Conservation (phyloP, 2,888 invertebrate genomes). For the Caenorhabditis plicata region DNA sequence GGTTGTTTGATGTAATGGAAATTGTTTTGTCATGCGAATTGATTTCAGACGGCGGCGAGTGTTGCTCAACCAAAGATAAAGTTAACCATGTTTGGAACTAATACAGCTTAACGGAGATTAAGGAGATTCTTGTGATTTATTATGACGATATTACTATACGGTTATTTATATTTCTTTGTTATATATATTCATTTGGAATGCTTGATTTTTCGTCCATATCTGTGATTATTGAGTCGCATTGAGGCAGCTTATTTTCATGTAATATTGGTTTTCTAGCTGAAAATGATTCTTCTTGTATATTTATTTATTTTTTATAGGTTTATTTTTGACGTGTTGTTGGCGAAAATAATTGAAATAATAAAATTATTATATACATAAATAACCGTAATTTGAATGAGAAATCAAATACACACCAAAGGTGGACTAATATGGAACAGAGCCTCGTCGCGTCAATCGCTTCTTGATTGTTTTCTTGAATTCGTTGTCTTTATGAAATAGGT, state of each 20-base stretch:
- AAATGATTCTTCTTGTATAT: too few species aligned
- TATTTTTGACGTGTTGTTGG: too few species aligned
- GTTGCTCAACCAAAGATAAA: constrained; percentile 57
- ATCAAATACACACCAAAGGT: too few species aligned
- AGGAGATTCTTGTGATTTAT: not conserved
- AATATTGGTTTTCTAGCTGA: too few species aligned
- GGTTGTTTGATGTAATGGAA: constrained; percentile 8
- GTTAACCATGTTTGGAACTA: constrained; percentile 54
- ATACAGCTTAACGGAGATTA: not conserved
- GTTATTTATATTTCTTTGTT: constrained; percentile 1
- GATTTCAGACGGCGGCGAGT: constrained; percentile 18
- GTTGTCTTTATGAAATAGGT: constrained; percentile 29
- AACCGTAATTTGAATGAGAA: too few species aligned
- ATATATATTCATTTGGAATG: not conserved
- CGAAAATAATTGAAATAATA: too few species aligned
- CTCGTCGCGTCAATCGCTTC: constrained; percentile 17
- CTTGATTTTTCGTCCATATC: not conserved
- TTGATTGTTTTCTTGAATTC: constrained; percentile 34
- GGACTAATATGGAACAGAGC: constrained; percentile 23
- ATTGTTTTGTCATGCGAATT: not conserved
- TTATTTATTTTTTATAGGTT: too few species aligned
- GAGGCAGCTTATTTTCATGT: too few species aligned
- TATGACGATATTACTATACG: not conserved
- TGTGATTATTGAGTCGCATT: too few species aligned
- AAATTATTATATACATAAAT: too few species aligned